phyloP scores from a whole-genome alignment of 1,140 invertebrate genomes.

The Drosophila bipectinata region DNA sequence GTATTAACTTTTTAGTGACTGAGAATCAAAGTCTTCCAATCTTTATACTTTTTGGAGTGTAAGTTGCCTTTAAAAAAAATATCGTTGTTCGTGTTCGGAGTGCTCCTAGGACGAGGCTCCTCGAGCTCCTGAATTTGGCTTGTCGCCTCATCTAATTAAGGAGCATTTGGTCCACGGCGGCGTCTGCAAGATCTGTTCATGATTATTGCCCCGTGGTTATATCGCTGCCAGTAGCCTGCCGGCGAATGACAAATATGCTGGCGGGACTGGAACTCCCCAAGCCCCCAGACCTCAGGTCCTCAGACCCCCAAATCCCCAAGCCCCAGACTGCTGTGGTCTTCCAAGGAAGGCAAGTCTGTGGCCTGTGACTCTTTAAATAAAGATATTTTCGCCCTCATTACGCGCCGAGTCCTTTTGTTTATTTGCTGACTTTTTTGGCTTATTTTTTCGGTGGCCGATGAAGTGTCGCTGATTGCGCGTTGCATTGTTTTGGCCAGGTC shows the following conservation, averaged over 20 bases:
- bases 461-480: conserved; percentile 83
- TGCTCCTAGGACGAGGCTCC: conserved; percentile 7
- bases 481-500: conserved; percentile 74
- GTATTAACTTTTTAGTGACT: not conserved
- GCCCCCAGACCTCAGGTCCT: not conserved
- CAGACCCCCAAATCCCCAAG: not conserved
- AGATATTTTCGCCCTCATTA: conserved; percentile 82
- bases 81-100: conserved; percentile 45
- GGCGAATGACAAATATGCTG: conserved; percentile 80
- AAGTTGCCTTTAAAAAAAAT: conserved; percentile 11
- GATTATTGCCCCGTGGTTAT: conserved; percentile 73
- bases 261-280: conserved; percentile 14
- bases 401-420: conserved; percentile 78
- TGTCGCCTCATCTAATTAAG: conserved; percentile 83
- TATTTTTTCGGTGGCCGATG: conserved; percentile 61
- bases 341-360: conserved; percentile 42
- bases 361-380: conserved; percentile 70
- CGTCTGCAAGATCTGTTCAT: conserved; percentile 73
- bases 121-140: conserved; percentile 38
- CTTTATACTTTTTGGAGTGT: not conserved
- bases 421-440: conserved; percentile 25
- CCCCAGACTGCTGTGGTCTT: conserved; percentile 41
- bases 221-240: conserved; percentile 56
- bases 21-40: too few relatives aligned
- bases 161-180: conserved; percentile 62